phyloP scores from a whole-genome alignment of 2,888 invertebrate genomes.

The Octonoba sinensis region DNA sequence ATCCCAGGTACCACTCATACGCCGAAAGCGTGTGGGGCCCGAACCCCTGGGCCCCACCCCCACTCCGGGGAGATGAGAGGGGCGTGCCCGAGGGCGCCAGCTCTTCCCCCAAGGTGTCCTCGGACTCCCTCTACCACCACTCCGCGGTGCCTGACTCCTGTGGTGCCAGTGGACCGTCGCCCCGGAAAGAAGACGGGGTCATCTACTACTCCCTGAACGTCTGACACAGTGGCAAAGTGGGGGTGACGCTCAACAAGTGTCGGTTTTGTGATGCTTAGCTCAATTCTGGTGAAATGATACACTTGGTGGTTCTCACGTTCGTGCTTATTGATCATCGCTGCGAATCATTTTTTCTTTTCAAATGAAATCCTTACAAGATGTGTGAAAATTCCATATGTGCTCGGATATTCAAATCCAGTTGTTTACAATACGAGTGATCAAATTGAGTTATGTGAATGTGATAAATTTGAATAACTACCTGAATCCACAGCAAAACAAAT shows the following conservation, averaged over 20 bases:
- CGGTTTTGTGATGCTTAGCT: too few species aligned
- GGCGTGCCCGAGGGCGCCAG: constrained; percentile 84
- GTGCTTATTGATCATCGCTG: too few species aligned
- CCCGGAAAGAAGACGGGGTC: constrained; percentile 61
- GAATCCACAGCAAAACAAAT: too few species aligned
- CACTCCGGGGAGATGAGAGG: constrained; percentile 74
- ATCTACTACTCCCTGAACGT: constrained; percentile 66
- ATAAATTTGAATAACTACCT: too few species aligned
- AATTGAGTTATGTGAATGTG: too few species aligned
- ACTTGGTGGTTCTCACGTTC: too few species aligned
- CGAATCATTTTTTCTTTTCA: too few species aligned
- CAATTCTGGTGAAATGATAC: too few species aligned
- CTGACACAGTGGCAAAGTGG: constrained; percentile 22
- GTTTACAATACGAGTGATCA: too few species aligned
- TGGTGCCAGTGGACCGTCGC: constrained; percentile 15
- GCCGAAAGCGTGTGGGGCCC: constrained; percentile 59
- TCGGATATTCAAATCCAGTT: too few species aligned
- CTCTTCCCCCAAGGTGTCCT: constrained; percentile 76
- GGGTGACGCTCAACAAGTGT: neutral
- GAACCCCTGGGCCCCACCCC: constrained; percentile 21
- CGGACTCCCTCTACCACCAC: constrained; percentile 62
- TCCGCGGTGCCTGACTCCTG: constrained; percentile 36
- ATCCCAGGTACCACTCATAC: constrained; percentile 58
- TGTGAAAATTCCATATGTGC: too few species aligned
- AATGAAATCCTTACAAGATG: too few species aligned